Percentiles rank a stretch among this genome's conserved stretches.
Conservation (phyloP, 1,140 invertebrate species). For the Papilio dardanus region DNA sequence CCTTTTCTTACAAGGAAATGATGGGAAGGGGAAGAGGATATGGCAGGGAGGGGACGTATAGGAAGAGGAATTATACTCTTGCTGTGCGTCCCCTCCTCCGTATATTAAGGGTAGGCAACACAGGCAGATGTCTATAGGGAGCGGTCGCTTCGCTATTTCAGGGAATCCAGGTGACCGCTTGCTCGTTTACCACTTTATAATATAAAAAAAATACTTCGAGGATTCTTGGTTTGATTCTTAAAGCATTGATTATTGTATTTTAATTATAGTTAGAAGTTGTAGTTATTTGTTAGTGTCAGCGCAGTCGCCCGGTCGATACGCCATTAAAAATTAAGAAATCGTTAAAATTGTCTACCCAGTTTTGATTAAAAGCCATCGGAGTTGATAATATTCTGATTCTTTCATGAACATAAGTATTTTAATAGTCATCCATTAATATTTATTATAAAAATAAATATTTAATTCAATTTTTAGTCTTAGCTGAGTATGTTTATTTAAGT, state of each 20-base stretch:
- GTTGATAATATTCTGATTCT: neutral
- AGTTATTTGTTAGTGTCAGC: neutral
- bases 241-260: neutral
- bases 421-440: constrained; percentile 27
- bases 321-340: neutral
- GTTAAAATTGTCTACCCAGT: neutral
- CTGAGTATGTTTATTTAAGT: constrained; percentile 33
- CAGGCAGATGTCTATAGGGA: no score
- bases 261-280: neutral
- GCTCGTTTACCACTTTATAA: no score
- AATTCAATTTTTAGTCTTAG: constrained; percentile 8
- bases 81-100: no score
- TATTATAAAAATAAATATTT: constrained; percentile 22
- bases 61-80: no score
- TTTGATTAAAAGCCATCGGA: neutral
- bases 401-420: constrained; percentile 44
- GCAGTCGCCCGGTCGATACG: neutral
- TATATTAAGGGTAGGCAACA: no score
- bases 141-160: no score
- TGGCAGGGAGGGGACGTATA: no score
- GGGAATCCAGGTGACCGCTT: no score
- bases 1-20: no score
- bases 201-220: no score
- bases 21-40: no score
- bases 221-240: neutral